Conservation (phyloP, 2,113 vertebrate species). For the Garra rufa region DNA sequence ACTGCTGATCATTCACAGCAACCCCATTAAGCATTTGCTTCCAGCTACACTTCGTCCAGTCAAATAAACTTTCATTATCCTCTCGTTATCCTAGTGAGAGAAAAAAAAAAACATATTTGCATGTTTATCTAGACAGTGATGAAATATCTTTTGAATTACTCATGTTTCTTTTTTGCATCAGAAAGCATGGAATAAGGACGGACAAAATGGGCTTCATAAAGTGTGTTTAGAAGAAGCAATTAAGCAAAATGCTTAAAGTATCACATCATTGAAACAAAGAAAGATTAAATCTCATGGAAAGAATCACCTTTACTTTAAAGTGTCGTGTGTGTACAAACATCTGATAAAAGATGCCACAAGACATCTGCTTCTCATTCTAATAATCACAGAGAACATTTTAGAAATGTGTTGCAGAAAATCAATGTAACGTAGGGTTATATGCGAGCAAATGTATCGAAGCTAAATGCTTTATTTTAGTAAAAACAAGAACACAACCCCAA, state of each 20-base stretch:
- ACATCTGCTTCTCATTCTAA: not conserved
- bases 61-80: conserved; percentile 49
- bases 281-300: not conserved
- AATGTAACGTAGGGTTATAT: not conserved
- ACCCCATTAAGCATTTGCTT: conserved; percentile 51
- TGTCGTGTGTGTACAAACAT: not conserved
- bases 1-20: conserved; percentile 45
- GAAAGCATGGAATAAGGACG: not conserved
- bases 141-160: not conserved
- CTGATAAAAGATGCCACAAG: not conserved
- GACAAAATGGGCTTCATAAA: not conserved
- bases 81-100: conserved; percentile 39
- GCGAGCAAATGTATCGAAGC: not conserved
- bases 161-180: not conserved
- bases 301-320: not conserved
- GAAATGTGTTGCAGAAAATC: not conserved
- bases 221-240: not conserved
- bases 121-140: not conserved
- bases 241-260: not conserved
- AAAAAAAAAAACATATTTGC: not conserved
- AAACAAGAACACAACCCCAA: not conserved
- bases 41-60: conserved; percentile 48
- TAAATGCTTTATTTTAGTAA: not conserved
- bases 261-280: not conserved
- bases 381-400: not conserved